phyloP scores from a whole-genome alignment of 2,797 vertebrate genomes.

The Capromys pilorides region DNA sequence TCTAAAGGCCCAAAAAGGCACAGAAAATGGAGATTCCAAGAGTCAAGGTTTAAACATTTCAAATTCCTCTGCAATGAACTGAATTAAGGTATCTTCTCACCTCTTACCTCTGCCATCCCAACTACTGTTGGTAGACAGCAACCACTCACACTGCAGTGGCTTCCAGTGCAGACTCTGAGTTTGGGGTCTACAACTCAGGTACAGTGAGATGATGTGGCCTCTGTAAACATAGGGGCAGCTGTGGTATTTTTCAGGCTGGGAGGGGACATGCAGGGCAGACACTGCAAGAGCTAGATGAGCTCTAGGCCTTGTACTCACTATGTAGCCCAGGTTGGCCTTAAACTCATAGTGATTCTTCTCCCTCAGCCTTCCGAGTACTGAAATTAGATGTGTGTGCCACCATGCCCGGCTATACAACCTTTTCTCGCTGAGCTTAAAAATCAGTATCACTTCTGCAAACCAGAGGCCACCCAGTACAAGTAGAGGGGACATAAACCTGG shows the following conservation, averaged over 20 bases:
- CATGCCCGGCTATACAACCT: neutral
- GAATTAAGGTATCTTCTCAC: neutral
- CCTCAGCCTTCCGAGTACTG: neutral
- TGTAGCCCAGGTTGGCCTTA: neutral
- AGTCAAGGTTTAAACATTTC: neutral
- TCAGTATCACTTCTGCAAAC: neutral
- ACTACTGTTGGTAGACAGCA: neutral
- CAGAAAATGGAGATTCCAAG: neutral
- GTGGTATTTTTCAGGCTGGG: neutral
- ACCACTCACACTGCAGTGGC: neutral
- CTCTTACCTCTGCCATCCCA: neutral
- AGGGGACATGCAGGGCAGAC: neutral
- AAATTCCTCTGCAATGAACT: neutral
- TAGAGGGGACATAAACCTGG: neutral
- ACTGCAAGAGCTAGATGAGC: neutral
- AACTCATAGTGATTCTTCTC: neutral
- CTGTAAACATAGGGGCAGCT: neutral
- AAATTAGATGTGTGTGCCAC: neutral
- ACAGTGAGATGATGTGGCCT: neutral
- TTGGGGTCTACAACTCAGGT: neutral
- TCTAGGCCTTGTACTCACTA: neutral
- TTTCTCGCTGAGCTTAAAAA: neutral
- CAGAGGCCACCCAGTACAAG: neutral
- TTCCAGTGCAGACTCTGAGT: neutral
- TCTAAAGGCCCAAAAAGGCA: neutral